A percentile compares a stretch with the other conserved stretches of the same genome.
phyloP scores from a whole-genome alignment of 2,113 vertebrate species.

The Montifringilla adamsi region DNA sequence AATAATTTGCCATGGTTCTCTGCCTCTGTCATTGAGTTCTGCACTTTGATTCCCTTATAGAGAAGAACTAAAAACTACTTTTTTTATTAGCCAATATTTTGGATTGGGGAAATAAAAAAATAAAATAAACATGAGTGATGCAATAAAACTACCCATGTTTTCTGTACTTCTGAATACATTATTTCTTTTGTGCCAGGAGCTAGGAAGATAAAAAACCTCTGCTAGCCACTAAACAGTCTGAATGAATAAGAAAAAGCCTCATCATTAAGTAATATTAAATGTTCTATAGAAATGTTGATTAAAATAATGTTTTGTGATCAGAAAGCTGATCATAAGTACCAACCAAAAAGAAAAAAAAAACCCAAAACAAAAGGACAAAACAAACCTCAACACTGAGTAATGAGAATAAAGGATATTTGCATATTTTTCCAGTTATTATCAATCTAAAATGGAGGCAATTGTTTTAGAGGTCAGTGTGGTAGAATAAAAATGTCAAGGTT shows the following conservation, averaged over 20 bases:
- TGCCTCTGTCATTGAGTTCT: background rate
- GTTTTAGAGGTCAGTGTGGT: background rate
- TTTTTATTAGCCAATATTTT: background rate
- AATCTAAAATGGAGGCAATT: background rate
- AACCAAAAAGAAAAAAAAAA: background rate
- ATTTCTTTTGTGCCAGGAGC: background rate
- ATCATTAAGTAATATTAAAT: background rate
- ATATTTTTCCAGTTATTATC: conserved; percentile 30
- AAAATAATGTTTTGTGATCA: background rate
- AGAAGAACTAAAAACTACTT: background rate
- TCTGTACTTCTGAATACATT: background rate
- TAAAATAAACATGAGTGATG: background rate
- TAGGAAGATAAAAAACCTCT: background rate
- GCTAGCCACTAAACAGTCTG: background rate
- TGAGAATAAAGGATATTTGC: background rate
- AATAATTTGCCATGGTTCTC: background rate
- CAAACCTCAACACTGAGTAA: background rate
- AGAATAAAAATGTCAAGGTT: conserved; percentile 31
- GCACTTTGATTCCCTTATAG: background rate
- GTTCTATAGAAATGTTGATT: background rate
- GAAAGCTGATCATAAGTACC: background rate
- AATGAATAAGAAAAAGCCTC: background rate
- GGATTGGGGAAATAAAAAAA: background rate
- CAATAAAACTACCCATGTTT: background rate
- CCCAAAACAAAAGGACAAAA: background rate